Evolutionary conservation across 2,888 invertebrate genomes (phyloP).

Genomic region (Schizotus pectinicornis): DNA sequence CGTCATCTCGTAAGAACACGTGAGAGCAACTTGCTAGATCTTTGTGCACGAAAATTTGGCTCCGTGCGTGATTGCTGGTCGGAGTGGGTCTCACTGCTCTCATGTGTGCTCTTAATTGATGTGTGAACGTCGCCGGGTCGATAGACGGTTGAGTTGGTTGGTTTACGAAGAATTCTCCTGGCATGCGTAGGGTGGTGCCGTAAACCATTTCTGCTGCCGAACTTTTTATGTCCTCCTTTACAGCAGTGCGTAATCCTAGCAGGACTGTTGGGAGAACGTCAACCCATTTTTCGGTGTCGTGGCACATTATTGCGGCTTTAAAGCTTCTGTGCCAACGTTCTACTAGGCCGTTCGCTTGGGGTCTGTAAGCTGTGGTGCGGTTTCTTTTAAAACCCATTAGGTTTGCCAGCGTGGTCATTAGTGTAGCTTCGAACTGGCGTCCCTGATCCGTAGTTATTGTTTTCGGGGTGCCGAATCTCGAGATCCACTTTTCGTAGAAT

Average conservation of each 20-base stretch:
- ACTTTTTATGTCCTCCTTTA: constrained; percentile 44
- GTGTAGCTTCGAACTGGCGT: constrained; percentile 44
- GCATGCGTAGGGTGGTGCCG: constrained; percentile 43
- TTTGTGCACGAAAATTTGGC: constrained; percentile 19
- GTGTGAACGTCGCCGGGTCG: constrained; percentile 1
- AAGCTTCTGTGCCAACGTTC: constrained; percentile 44
- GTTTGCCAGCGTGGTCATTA: neutral
- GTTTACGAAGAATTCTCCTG: constrained; percentile 29
- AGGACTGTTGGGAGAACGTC: constrained; percentile 46
- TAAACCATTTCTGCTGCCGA: constrained; percentile 49
- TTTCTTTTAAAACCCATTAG: neutral
- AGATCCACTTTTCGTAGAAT: constrained; percentile 52
- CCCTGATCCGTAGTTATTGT: constrained; percentile 49
- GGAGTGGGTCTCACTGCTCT: constrained; percentile 3
- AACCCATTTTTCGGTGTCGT: constrained; percentile 39
- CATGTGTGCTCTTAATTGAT: constrained; percentile 12
- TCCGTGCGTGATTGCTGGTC: constrained; percentile 6
- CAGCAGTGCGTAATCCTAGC: constrained; percentile 44
- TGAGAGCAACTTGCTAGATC: constrained; percentile 28
- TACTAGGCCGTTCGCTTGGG: constrained; percentile 51
- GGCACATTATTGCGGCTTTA: constrained; percentile 42
- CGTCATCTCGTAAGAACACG: constrained; percentile 39
- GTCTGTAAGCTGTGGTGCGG: constrained; percentile 42
- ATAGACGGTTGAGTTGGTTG: no score
- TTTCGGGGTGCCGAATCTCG: constrained; percentile 53